Percentiles rank a stretch among this genome's conserved stretches.
Conservation (phyloP, 2,797 vertebrate species). For the Pangasius djambal region DNA sequence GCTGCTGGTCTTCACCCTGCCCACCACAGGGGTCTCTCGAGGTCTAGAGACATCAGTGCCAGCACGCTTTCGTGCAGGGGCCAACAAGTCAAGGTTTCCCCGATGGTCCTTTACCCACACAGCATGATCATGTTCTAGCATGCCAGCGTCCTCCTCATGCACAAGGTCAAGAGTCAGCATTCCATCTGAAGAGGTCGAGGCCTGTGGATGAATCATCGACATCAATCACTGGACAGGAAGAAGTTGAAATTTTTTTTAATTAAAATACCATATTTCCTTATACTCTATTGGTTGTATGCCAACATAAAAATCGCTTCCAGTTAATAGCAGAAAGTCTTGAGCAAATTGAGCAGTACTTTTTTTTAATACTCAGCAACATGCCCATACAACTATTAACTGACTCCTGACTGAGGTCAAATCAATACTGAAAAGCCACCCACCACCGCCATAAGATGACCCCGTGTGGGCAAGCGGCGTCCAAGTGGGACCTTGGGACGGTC, state of each 20-base stretch:
- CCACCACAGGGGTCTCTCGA: conserved; percentile 59
- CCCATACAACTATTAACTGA: not conserved
- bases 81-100: conserved; percentile 77
- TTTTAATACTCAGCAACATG: too few species aligned
- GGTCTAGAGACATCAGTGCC: conserved; percentile 80
- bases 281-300: not conserved
- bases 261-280: conserved; percentile 1
- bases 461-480: conserved; percentile 87
- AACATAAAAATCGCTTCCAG: not conserved
- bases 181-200: conserved; percentile 89
- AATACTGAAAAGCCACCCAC: conserved; percentile 70
- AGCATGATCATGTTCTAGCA: conserved; percentile 69
- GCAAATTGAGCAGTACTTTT: not conserved
- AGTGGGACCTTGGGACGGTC: conserved; percentile 91
- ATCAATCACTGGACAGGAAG: not conserved
- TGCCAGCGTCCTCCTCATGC: conserved; percentile 82
- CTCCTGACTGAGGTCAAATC: conserved; percentile 21
- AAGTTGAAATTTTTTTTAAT: too few species aligned
- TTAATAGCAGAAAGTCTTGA: not conserved
- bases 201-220: conserved; percentile 69
- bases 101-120: conserved; percentile 81
- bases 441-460: conserved; percentile 92
- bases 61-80: conserved; percentile 75
- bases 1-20: conserved; percentile 73
- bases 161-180: conserved; percentile 94